Base-by-base conservation (phyloP, 2,797 vertebrate genomes). In the Pteropus rufus region DNA sequence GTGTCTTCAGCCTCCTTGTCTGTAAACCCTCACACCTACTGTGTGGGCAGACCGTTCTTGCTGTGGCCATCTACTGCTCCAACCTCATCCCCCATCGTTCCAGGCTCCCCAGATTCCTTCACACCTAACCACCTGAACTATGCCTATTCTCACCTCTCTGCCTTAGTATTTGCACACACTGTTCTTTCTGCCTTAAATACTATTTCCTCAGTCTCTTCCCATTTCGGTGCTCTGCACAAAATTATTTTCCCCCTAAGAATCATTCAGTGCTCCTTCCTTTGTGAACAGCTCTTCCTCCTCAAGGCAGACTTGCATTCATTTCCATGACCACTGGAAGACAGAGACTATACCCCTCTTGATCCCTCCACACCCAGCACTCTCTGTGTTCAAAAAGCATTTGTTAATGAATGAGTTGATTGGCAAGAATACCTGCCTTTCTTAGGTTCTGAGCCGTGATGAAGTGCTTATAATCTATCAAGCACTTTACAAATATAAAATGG, bases 101-200 rank as follows among this genome's bases (percentile, higher is more conserved):
- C 41, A 1, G 39, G 8, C 12, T 10, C 36, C 11, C 10, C 5
- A 34, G 0, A 46, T 3, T 29, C 8, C n/a, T 24, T 16, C 26
- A 23, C 16, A 19, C 23, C 29, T 23, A 7, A 34, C 29, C 3
- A 0, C 4, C 7, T 2, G 31, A 2, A 26, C 19, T 19, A 8
- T 6, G 2, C 69, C 31, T 34, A 0, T 0, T 16, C 39, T 70
- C 21, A 16, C 0, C 41, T 49, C 46, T 21, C 34, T 14, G 0
- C 39, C 5, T 46, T 58, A 31, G 49, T 46, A 1, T 58, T 39
- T 76, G 58, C 41, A 29, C 18, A 2, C 10, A 5, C 26, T 6
- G 0, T 56, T 44, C 41, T 84, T 31, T 76, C 64, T 56, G 52
- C 41, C 54, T 58, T 44, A 12, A 26, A 8, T 11, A 39, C 31